phyloP scores from a whole-genome alignment of 2,888 invertebrate genomes.

The Coleophora deauratella region DNA sequence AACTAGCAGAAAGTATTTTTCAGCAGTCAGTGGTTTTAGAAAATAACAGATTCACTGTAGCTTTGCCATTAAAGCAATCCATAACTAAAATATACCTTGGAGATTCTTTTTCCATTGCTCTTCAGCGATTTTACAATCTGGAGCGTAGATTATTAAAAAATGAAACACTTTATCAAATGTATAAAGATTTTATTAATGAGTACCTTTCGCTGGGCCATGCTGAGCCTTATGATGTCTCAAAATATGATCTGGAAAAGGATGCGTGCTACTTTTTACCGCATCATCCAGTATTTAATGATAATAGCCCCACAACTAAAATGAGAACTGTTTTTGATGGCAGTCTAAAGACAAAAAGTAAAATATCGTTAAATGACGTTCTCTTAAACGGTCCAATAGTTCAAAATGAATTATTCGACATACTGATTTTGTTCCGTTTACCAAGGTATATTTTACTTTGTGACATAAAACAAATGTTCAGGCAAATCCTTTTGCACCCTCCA shows the following conservation, averaged over 20 bases:
- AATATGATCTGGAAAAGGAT: constrained; percentile 2
- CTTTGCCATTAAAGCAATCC: constrained; percentile 4
- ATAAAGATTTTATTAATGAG: constrained; percentile 10
- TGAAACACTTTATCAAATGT: constrained; percentile 2
- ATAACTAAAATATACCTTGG: constrained; percentile 9
- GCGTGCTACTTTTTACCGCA: constrained; percentile 12
- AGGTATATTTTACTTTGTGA: constrained; percentile 7
- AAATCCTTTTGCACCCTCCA: no score
- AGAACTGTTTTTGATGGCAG: constrained; percentile 11
- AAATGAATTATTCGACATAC: constrained; percentile 13
- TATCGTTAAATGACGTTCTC: constrained; percentile 12
- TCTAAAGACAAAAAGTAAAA: no score
- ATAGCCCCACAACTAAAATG: constrained; percentile 6
- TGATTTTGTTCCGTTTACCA: constrained; percentile 7
- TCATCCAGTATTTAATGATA: constrained; percentile 10
- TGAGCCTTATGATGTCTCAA: neutral
- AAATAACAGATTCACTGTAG: constrained; percentile 8
- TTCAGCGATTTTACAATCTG: constrained; percentile 12
- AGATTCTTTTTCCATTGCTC: constrained; percentile 13
- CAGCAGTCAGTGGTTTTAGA: neutral
- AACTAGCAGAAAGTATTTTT: neutral
- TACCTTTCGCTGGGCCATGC: constrained; percentile 9
- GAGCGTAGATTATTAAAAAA: constrained; percentile 7
- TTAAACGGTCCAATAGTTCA: constrained; percentile 12
- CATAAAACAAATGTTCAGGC: no score